Evolutionary conservation across 2,113 vertebrate species (phyloP).

Genomic region (Anguilla rostrata): DNA sequence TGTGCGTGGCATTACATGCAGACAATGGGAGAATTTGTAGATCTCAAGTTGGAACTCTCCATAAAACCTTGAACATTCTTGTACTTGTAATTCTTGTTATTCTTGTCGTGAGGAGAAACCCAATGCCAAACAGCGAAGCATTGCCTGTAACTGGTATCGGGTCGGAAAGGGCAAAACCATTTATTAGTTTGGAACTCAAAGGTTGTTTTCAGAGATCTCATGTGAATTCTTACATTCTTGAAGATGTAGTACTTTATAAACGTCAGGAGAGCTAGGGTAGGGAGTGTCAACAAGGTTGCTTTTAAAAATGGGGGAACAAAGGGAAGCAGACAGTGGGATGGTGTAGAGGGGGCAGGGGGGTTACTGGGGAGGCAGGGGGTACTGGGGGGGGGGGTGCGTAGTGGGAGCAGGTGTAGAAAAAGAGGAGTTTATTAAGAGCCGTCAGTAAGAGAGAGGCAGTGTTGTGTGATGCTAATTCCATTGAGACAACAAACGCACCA

Average conservation of each 20-base stretch:
- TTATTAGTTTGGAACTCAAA: neutral
- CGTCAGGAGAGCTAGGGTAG: neutral
- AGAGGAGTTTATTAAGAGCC: neutral
- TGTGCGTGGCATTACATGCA: neutral
- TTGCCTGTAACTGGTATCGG: neutral
- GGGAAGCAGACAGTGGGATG: neutral
- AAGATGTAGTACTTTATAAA: neutral
- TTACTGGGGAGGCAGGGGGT: neutral
- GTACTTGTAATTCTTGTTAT: neutral
- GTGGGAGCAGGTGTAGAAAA: slow-evolving; percentile 23
- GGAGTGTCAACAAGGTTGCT: neutral
- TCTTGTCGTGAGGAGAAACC: neutral
- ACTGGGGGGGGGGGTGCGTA: no score
- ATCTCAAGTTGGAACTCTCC: neutral
- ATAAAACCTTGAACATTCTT: neutral
- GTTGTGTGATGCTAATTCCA: slow-evolving; percentile 32
- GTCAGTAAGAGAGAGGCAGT: slow-evolving; percentile 7
- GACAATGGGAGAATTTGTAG: neutral
- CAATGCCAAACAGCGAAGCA: neutral
- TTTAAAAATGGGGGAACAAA: neutral
- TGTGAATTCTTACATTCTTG: neutral
- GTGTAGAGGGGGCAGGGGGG: slow-evolving; percentile 1
- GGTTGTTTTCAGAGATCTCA: neutral
- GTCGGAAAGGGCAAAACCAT: neutral
- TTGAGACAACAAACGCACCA: neutral